A percentile compares a stretch with the other conserved stretches of the same genome.
phyloP scores from a whole-genome alignment of 2,113 vertebrate genomes.

The Aegotheles bennettii region DNA sequence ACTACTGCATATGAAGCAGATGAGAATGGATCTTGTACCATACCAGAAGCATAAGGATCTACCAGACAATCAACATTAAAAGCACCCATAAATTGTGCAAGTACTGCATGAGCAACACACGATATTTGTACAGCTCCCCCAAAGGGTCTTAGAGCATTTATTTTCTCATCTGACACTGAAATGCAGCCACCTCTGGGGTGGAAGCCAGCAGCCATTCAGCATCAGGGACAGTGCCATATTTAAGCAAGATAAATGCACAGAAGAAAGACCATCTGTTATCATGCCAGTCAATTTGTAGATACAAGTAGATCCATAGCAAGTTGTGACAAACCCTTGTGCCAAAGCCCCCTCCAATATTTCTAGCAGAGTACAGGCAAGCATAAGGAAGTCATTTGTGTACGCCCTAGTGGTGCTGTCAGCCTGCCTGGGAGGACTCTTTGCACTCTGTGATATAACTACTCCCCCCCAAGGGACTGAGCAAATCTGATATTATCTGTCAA shows the following conservation, averaged over 20 bases:
- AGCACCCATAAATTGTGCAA: neutral
- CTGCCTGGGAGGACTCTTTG: neutral
- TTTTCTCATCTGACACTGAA: constrained; percentile 14
- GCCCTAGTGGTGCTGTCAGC: neutral
- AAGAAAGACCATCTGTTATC: constrained; percentile 7
- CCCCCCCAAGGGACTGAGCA: neutral
- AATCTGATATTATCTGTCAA: neutral
- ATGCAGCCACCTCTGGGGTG: constrained; percentile 25
- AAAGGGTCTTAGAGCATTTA: neutral
- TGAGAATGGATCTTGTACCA: neutral
- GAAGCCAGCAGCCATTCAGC: constrained; percentile 60
- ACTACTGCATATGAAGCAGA: neutral
- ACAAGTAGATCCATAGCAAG: neutral
- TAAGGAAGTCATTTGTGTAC: constrained; percentile 17
- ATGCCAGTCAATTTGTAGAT: constrained; percentile 12
- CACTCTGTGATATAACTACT: neutral
- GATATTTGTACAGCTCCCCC: neutral
- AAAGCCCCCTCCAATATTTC: neutral
- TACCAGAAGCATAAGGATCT: neutral
- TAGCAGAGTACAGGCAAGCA: neutral
- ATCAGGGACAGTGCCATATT: constrained; percentile 44
- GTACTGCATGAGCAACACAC: neutral
- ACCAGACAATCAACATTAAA: neutral
- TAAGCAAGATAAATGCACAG: constrained; percentile 11
- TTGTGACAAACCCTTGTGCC: neutral